Evolutionary conservation across 2,888 invertebrate species (phyloP), one percentile per base, ranked within the genome.

Genomic region (Protodeltote pygarga): DNA sequence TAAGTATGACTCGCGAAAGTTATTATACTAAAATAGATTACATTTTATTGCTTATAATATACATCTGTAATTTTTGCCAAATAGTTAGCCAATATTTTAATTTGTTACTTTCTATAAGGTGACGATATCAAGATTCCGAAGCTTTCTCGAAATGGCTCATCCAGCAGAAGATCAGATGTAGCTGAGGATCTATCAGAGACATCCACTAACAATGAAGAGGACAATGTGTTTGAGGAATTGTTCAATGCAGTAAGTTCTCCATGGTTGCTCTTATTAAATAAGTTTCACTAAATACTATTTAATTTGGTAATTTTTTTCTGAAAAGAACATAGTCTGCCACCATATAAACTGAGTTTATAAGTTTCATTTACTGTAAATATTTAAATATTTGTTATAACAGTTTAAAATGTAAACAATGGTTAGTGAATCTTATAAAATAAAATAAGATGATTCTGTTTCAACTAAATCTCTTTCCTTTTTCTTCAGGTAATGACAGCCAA

Each of bases 211-310:
- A 94, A 94, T 68, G 93, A 94, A 28, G 97, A 97, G 60, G 96
- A 97, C 47, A 95, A 95, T 64, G 87, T 94, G n/a, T 96, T 95
- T 75, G 98, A 99, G 85, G 98, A 98, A 77, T 92, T 99, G 5
- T 98, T 99, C 78, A 95, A 95, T 55, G 94, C 97, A 8, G 95
- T 96, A 47, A 84, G 90, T 82, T 32, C 42, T n/a, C n/a, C n/a
- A n/a, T n/a, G n/a, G n/a, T n/a, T n/a, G n/a, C n/a, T n/a, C n/a
- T n/a, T n/a, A n/a, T n/a, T n/a, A n/a, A n/a, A n/a, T n/a, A n/a
- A n/a, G n/a, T n/a, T n/a, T n/a, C n/a, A n/a, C n/a, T n/a, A n/a
- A n/a, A n/a, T n/a, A n/a, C n/a, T n/a, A n/a, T n/a, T n/a, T n/a
- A n/a, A n/a, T n/a, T n/a, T n/a, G n/a, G n/a, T n/a, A n/a, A n/a